Evolutionary conservation across 2,797 vertebrate species (phyloP).

Genomic region (Hydrolagus colliei): DNA sequence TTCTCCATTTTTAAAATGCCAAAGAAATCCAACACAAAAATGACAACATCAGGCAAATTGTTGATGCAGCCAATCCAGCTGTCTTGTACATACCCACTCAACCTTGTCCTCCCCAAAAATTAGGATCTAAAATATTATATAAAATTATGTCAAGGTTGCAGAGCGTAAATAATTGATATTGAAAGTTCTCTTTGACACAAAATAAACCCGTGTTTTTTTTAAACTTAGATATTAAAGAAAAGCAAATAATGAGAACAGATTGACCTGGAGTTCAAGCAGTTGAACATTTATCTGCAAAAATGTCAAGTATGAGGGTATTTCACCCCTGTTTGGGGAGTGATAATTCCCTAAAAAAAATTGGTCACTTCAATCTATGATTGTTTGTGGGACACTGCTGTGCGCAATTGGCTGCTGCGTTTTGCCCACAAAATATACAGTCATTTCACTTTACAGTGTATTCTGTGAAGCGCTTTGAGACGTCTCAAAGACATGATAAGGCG

Average conservation of each 20-base stretch:
- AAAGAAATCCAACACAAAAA: neutral
- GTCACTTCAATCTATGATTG: too few species aligned
- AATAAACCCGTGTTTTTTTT: slow-evolving; percentile 19
- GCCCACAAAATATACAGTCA: too few species aligned
- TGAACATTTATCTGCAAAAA: neutral
- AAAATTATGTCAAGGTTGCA: slow-evolving; percentile 1
- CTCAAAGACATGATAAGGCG: too few species aligned
- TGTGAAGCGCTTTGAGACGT: too few species aligned
- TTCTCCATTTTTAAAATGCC: neutral
- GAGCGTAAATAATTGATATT: slow-evolving; percentile 15
- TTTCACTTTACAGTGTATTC: too few species aligned
- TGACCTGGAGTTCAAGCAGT: neutral
- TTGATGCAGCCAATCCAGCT: neutral
- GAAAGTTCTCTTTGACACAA: slow-evolving; percentile 19
- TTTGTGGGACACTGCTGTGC: too few species aligned
- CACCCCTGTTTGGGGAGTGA: too few species aligned
- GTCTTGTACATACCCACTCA: neutral
- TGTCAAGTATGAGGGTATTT: too few species aligned
- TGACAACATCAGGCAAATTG: neutral
- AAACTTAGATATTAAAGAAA: neutral
- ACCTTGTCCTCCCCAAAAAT: neutral
- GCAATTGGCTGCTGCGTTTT: too few species aligned
- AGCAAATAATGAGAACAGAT: slow-evolving; percentile 20
- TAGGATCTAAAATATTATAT: neutral
- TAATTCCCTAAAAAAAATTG: too few species aligned